phyloP scores from a whole-genome alignment of 2,113 vertebrate species.

The Atrichornis clamosus region DNA sequence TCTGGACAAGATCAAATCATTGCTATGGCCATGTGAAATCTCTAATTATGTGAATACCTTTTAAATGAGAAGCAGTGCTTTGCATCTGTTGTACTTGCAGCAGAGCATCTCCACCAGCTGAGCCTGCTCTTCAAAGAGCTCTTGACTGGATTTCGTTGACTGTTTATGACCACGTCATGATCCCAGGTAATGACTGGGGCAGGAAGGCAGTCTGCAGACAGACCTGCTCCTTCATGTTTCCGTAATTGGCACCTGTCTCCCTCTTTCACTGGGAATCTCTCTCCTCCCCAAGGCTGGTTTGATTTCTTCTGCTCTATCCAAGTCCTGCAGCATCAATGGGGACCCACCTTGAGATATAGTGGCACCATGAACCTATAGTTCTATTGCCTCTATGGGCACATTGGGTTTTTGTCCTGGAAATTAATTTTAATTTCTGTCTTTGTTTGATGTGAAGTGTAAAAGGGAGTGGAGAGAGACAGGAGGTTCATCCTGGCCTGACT shows the following conservation, averaged over 20 bases:
- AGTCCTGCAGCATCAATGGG: not conserved
- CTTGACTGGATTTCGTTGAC: not conserved
- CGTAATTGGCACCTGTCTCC: slow-evolving; percentile 19
- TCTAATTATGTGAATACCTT: slow-evolving; percentile 63
- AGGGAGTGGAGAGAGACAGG: not conserved
- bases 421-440: not conserved
- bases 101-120: slow-evolving; percentile 48
- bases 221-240: slow-evolving; percentile 52
- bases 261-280: not conserved
- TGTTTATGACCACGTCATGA: slow-evolving; percentile 1
- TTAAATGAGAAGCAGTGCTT: slow-evolving; percentile 71
- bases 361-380: not conserved
- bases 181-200: slow-evolving; percentile 28
- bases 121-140: slow-evolving; percentile 36
- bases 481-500: not conserved
- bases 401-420: not conserved
- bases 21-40: slow-evolving; percentile 30
- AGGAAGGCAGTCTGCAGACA: slow-evolving; percentile 35
- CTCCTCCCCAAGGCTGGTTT: not conserved
- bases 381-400: not conserved
- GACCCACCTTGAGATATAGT: not conserved
- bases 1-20: slow-evolving; percentile 17
- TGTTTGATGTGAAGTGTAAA: not conserved
- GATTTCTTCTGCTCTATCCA: not conserved
- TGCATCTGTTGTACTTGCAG: slow-evolving; percentile 37